These are phyloP conservation scores for Caenorhabditis drosophilae DNA, from an alignment of 2,888 invertebrate species.

Conservation along the genomic window DNA sequence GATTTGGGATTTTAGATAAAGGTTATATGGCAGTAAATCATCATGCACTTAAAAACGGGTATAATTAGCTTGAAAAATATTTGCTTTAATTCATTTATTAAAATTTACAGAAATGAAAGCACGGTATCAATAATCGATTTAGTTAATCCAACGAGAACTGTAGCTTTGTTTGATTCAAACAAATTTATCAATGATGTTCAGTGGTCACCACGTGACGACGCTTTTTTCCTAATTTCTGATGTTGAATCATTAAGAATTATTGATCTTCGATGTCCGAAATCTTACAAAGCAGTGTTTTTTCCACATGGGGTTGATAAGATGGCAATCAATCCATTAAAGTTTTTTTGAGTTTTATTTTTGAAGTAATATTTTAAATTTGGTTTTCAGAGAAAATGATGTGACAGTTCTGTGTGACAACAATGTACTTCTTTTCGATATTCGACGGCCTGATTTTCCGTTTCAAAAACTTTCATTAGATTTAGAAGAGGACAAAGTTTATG, in stretches of 20 bases:
- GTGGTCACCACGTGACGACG: constrained; percentile 22
- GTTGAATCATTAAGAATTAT: constrained; percentile 16
- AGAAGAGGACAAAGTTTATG: background rate
- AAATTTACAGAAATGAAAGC: constrained; percentile 17
- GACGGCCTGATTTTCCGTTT: constrained; percentile 17
- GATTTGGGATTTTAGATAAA: constrained; percentile 20
- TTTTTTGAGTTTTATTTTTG: background rate
- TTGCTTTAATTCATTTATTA: too few species aligned
- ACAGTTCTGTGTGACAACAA: constrained; percentile 17
- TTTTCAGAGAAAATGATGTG: constrained; percentile 11
- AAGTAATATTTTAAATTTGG: background rate
- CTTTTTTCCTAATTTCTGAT: constrained; percentile 20
- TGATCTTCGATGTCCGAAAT: constrained; percentile 22
- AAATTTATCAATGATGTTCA: constrained; percentile 14
- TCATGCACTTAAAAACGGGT: constrained; percentile 14
- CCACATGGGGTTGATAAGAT: constrained; percentile 17
- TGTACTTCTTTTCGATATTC: constrained; percentile 22
- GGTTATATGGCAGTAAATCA: constrained; percentile 24
- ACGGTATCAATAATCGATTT: constrained; percentile 25
- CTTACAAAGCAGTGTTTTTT: constrained; percentile 20
- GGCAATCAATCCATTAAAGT: constrained; percentile 7
- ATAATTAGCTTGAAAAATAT: constrained; percentile 3
- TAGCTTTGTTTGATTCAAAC: constrained; percentile 16
- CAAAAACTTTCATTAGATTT: constrained; percentile 5
- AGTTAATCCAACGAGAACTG: constrained; percentile 10